Conservation (phyloP, 2,113 vertebrate genomes). For the Chascanopsetta lugubris region DNA sequence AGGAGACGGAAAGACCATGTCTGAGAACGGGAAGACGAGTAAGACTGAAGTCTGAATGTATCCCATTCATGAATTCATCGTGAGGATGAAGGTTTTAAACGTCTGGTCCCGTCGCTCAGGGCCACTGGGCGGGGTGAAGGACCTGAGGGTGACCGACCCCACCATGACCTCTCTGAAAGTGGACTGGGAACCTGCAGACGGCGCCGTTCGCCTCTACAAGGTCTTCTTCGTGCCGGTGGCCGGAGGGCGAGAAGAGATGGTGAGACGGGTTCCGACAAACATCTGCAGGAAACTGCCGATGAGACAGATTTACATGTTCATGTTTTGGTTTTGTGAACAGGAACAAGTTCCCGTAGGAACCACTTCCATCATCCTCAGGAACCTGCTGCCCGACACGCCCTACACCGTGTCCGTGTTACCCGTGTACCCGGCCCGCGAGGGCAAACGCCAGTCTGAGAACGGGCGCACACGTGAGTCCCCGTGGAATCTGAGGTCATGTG, state of each 20-base stretch:
- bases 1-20: constrained; percentile 88
- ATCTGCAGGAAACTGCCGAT: neutral
- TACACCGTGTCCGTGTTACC: constrained; percentile 91
- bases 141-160: constrained; percentile 88
- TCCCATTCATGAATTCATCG: neutral
- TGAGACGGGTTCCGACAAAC: constrained; percentile 58
- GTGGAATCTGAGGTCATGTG: neutral
- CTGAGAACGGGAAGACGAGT: constrained; percentile 92
- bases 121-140: constrained; percentile 89
- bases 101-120: constrained; percentile 71
- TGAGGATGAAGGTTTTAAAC: no score
- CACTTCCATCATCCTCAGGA: constrained; percentile 89
- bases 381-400: constrained; percentile 87
- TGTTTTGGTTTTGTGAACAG: constrained; percentile 66
- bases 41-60: constrained; percentile 56
- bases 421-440: constrained; percentile 87
- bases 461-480: constrained; percentile 88
- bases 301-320: neutral
- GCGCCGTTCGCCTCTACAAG: constrained; percentile 94
- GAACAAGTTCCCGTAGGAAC: constrained; percentile 88
- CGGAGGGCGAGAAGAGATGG: constrained; percentile 89
- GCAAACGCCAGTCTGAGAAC: constrained; percentile 88
- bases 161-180: constrained; percentile 91
- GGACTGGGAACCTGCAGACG: constrained; percentile 94
- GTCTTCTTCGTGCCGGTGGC: constrained; percentile 86